Base-by-base conservation (phyloP, 2,888 invertebrate genomes). In the Drosophila ochracea region DNA sequence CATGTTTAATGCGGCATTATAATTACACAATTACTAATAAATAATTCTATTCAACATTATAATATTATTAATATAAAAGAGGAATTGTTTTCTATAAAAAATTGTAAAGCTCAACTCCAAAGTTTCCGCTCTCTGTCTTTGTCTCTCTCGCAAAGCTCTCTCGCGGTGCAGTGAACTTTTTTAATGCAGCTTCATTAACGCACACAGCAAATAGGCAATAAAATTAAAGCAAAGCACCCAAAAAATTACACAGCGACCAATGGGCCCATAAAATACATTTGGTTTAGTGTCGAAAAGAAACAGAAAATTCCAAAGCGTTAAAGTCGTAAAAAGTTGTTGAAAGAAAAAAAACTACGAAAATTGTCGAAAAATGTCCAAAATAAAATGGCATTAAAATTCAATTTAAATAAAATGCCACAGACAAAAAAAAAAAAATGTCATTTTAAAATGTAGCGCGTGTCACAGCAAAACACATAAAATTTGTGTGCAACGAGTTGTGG, bases 371-470 rank as follows among this genome's bases (percentile, higher is more conserved):
- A 63, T 55, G 50, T 57, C 58, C 41, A 68, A 80, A 74, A 70
- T 73, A 67, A 79, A 81, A 75, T 68, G 76, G 66, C 71, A 84
- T 76, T 91, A 78, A 91, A 89, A 81, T 89, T 84, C 76, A 77
- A 86, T 85, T 89, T 64, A 86, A 86, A 86, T 84, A 76, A 79
- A 73, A 71, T 64, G 59, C 54, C 53, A 62, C 55, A 35, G 41
- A 41, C 16, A 11, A 39, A 49, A 47, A 74, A 41, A 43, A 43
- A 35, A 35, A 41, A 41, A 43, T 21, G 53, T 19, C 58, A 63
- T 60, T 77, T 84, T 75, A 78, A 86, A 85, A 85, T 90, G 82
- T 78, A 77, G 82, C 82, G 90, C 91, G 86, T 86, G 85, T 89
- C 91, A 78, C 87, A 70, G 73, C 73, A 80, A 78, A 67, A 53